Evolutionary conservation across 2,113 vertebrate genomes (phyloP).

Genomic region (Ceratotherium simum): DNA sequence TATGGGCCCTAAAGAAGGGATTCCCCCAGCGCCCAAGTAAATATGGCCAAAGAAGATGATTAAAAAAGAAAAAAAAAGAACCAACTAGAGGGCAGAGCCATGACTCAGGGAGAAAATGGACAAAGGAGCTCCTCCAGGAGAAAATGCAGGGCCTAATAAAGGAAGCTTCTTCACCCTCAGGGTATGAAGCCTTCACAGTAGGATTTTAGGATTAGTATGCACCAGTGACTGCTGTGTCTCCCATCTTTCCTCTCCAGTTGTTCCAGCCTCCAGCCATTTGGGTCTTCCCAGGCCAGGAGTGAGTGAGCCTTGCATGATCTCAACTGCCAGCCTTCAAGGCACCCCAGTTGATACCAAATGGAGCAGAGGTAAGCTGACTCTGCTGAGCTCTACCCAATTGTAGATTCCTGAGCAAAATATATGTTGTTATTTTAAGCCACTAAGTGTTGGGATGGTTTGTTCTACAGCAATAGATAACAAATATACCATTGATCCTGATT

Average conservation of each 20-base stretch:
- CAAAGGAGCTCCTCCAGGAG: not conserved
- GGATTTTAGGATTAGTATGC: not conserved
- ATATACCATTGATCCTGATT: not conserved
- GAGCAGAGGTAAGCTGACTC: not conserved
- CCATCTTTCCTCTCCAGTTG: not conserved
- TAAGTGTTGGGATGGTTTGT: not conserved
- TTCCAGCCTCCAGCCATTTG: not conserved
- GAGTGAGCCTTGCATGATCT: not conserved
- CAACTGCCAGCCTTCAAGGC: not conserved
- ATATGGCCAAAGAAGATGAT: not conserved
- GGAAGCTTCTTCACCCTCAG: not conserved
- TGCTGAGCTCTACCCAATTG: not conserved
- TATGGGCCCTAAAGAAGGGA: not conserved
- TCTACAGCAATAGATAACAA: not conserved
- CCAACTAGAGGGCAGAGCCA: not conserved
- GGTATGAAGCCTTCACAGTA: not conserved
- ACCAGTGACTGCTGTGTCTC: not conserved
- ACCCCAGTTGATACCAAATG: not conserved
- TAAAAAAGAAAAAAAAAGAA: not conserved
- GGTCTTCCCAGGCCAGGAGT: not conserved
- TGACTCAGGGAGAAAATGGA: not conserved
- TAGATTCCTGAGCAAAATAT: not conserved
- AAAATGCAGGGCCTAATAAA: not conserved
- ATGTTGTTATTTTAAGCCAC: not conserved
- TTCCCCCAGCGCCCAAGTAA: not conserved